A percentile compares a stretch with the other conserved stretches of the same genome.
phyloP scores from a whole-genome alignment of 2,797 vertebrate genomes.

The Anguilla megastoma region DNA sequence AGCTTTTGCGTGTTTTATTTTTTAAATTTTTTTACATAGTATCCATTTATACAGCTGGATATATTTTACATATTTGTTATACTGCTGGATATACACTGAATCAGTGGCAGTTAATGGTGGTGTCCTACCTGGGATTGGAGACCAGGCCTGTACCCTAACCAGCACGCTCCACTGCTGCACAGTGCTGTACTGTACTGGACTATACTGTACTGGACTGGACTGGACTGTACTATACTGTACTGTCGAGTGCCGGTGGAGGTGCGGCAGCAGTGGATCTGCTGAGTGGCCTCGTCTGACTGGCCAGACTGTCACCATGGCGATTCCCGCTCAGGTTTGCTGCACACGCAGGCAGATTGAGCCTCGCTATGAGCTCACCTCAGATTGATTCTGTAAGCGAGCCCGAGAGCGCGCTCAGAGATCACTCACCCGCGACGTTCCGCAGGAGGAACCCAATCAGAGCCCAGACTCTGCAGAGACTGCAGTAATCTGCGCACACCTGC shows the following conservation, averaged over 20 bases:
- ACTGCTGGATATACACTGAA: too few relatives aligned
- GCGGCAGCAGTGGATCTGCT: not conserved
- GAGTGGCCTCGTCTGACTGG: not conserved
- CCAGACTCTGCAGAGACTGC: not conserved
- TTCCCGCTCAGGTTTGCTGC: not conserved
- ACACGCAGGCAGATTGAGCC: conserved; percentile 8
- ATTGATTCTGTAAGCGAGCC: not conserved
- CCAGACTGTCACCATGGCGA: conserved; percentile 4
- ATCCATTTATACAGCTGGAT: too few relatives aligned
- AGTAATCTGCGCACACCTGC: not conserved
- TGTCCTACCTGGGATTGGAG: not conserved
- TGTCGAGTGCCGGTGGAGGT: not conserved
- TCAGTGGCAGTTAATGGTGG: too few relatives aligned
- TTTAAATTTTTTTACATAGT: too few relatives aligned
- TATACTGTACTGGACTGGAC: too few relatives aligned
- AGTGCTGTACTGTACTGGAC: too few relatives aligned
- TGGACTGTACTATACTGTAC: too few relatives aligned
- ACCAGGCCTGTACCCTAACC: not conserved
- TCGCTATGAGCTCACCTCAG: not conserved
- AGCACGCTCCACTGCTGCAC: not conserved
- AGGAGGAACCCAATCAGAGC: not conserved
- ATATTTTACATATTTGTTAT: too few relatives aligned
- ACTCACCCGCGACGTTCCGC: not conserved
- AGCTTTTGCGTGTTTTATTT: too few relatives aligned
- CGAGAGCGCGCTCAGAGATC: not conserved